phyloP scores from a whole-genome alignment of 2,113 vertebrate species.

The Dipodomys spectabilis region DNA sequence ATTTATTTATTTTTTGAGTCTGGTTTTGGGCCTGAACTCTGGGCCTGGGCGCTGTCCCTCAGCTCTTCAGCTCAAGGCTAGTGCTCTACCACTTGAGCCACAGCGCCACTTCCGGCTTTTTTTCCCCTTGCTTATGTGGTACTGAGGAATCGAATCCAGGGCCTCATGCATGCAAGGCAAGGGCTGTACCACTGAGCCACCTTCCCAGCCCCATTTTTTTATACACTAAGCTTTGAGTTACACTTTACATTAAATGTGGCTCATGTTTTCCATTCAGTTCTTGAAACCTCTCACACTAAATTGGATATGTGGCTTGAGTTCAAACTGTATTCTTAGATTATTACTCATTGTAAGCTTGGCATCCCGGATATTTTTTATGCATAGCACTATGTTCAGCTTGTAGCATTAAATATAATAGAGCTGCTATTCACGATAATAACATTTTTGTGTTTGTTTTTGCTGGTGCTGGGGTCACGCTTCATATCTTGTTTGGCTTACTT shows the following conservation, averaged over 20 bases:
- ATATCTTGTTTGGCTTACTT: too few relatives aligned
- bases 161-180: too few relatives aligned
- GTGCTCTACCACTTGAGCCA: too few relatives aligned
- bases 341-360: neutral
- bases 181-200: too few relatives aligned
- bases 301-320: neutral
- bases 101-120: too few relatives aligned
- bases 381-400: neutral
- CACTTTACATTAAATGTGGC: conserved; percentile 48
- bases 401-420: conserved; percentile 49
- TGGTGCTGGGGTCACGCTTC: too few relatives aligned
- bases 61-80: too few relatives aligned
- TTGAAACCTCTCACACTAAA: neutral
- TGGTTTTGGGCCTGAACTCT: too few relatives aligned
- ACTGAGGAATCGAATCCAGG: too few relatives aligned
- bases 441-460: neutral
- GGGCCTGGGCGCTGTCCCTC: too few relatives aligned
- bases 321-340: neutral
- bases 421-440: conserved; percentile 2
- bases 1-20: too few relatives aligned
- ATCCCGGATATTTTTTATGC: neutral
- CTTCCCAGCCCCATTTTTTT: neutral
- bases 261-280: conserved; percentile 57
- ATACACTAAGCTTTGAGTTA: conserved; percentile 74
- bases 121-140: too few relatives aligned